Percentiles rank a stretch among this genome's conserved stretches.
These are phyloP conservation scores for Orchesellides sinensis DNA, from an alignment of 2,888 invertebrate species.

Conservation along the genomic window DNA sequence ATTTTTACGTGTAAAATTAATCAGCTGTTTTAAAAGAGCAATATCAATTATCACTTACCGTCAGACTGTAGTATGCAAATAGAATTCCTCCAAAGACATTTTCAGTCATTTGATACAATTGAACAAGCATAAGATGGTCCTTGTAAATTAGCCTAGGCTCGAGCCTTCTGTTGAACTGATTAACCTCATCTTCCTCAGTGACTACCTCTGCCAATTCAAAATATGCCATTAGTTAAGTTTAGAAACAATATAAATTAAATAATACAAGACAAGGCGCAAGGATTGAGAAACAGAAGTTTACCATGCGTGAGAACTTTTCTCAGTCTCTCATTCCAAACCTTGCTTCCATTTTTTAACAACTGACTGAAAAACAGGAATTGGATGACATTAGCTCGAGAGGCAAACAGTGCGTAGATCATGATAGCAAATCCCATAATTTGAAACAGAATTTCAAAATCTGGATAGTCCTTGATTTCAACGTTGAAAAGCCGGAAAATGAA, in stretches of 20 bases:
- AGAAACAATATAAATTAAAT: background rate
- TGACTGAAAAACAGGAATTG: slow-evolving; percentile 71
- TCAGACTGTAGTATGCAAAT: slow-evolving; percentile 64
- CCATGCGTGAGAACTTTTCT: slow-evolving; percentile 59
- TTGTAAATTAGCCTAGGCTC: slow-evolving; percentile 62
- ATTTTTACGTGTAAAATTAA: background rate
- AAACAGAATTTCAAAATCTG: background rate
- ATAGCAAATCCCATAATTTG: slow-evolving; percentile 47
- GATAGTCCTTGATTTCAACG: slow-evolving; percentile 28
- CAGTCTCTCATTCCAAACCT: slow-evolving; percentile 70
- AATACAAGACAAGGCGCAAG: no score
- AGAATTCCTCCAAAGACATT: slow-evolving; percentile 64
- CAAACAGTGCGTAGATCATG: slow-evolving; percentile 63
- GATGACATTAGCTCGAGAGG: slow-evolving; percentile 66
- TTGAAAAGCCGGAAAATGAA: slow-evolving; percentile 57
- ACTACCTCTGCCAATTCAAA: background rate
- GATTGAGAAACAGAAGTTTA: slow-evolving; percentile 19
- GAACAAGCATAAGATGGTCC: slow-evolving; percentile 72
- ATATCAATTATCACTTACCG: slow-evolving; percentile 37
- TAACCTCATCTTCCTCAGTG: slow-evolving; percentile 11
- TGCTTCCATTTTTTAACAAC: slow-evolving; percentile 64
- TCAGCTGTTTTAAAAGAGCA: background rate
- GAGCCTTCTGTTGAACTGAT: slow-evolving; percentile 61
- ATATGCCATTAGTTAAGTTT: background rate
- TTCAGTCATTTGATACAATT: slow-evolving; percentile 71